A percentile compares a stretch with the other conserved stretches of the same genome.
Evolutionary conservation across 2,113 vertebrate species (phyloP).

Genomic region (Ceuthmochares aereus): DNA sequence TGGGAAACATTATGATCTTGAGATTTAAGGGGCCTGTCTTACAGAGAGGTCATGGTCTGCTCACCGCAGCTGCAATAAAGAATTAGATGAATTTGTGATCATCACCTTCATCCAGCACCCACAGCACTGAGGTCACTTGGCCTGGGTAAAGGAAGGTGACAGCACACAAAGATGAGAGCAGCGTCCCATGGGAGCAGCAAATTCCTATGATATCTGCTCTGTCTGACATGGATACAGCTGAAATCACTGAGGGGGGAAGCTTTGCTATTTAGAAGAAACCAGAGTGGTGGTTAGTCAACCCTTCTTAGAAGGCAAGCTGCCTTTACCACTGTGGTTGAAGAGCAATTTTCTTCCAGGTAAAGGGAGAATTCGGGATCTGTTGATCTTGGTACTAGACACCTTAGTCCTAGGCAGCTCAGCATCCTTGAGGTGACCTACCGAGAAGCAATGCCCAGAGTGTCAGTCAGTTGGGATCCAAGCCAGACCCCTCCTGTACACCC

Average conservation of each 20-base stretch:
- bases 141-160: background rate
- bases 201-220: background rate
- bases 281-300: background rate
- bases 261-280: background rate
- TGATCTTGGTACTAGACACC: background rate
- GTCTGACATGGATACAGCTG: accelerated
- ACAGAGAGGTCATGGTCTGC: accelerated
- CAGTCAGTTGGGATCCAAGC: background rate
- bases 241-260: background rate
- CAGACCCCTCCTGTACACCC: accelerated
- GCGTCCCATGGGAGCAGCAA: background rate
- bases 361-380: background rate
- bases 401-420: background rate
- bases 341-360: background rate
- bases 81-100: background rate
- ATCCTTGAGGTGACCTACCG: background rate
- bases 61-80: background rate
- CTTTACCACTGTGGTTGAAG: background rate
- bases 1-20: background rate
- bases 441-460: background rate
- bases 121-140: background rate
- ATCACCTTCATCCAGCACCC: background rate
- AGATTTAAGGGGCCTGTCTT: background rate
- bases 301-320: background rate
- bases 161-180: background rate